Conservation (phyloP, 2,888 invertebrate genomes). For the Eudasyphora cyanicolor region DNA sequence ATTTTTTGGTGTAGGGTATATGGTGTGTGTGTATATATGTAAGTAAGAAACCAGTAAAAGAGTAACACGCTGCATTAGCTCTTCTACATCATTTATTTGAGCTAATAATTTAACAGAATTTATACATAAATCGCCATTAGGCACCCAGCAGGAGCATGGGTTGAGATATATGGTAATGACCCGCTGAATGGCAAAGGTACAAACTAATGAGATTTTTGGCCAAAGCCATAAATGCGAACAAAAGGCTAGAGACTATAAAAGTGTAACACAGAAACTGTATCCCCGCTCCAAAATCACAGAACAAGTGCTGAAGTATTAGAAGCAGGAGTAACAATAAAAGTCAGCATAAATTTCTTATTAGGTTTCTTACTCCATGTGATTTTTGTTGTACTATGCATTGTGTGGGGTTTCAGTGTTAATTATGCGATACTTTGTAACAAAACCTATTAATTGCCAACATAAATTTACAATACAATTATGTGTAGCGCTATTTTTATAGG, state of each 20-base stretch:
- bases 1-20: neutral
- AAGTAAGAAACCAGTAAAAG: neutral
- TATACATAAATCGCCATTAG: conserved; percentile 19
- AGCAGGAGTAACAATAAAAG: neutral
- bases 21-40: too few species aligned
- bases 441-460: conserved; percentile 58
- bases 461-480: conserved; percentile 48
- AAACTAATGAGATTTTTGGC: neutral
- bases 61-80: conserved; percentile 1
- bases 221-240: neutral
- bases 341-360: neutral
- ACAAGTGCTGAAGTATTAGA: too few species aligned
- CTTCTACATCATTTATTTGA: conserved; percentile 16
- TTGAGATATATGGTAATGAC: neutral
- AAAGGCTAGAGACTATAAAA: neutral
- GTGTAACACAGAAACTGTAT: too few species aligned
- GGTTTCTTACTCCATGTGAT: neutral
- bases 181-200: neutral
- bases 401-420: conserved; percentile 54
- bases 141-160: too few species aligned
- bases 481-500: neutral
- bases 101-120: conserved; percentile 1
- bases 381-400: neutral
- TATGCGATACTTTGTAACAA: conserved; percentile 58
- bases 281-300: too few species aligned